Percentiles rank a stretch among this genome's conserved stretches.
Evolutionary conservation across 2,888 invertebrate species (phyloP).

Genomic region (Sipha maydis): DNA sequence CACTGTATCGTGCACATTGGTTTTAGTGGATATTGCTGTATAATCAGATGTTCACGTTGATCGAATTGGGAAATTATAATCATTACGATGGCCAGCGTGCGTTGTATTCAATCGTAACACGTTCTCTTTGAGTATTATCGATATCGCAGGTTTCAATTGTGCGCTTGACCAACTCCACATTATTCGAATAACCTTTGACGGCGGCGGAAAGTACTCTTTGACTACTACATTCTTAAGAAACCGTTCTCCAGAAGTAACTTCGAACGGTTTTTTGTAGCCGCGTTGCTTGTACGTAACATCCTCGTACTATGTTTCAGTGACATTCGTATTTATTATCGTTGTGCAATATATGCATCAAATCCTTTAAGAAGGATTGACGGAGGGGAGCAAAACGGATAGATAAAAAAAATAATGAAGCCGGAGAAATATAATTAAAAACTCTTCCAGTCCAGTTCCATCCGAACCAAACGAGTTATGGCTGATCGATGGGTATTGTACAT

Average conservation of each 20-base stretch:
- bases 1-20: too few species aligned
- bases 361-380: not conserved
- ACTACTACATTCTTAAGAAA: not conserved
- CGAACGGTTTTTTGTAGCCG: too few species aligned
- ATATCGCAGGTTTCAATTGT: too few species aligned
- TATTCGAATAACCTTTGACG: not conserved
- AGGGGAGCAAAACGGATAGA: too few species aligned
- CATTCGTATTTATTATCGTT: not conserved
- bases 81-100: too few species aligned
- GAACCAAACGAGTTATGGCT: not conserved
- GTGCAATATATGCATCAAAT: not conserved
- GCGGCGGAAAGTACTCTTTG: not conserved
- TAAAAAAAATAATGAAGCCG: not conserved
- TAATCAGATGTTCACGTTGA: too few species aligned
- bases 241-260: too few species aligned
- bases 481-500: not conserved
- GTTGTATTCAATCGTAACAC: too few species aligned
- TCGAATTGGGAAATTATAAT: too few species aligned
- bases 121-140: too few species aligned
- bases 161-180: too few species aligned
- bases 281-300: not conserved
- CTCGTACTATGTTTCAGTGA: not conserved
- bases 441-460: constrained; percentile 1
- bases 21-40: too few species aligned
- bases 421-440: constrained; percentile 41